Conservation (phyloP, 2,113 vertebrate genomes). For the Colistium nudipinnis region DNA sequence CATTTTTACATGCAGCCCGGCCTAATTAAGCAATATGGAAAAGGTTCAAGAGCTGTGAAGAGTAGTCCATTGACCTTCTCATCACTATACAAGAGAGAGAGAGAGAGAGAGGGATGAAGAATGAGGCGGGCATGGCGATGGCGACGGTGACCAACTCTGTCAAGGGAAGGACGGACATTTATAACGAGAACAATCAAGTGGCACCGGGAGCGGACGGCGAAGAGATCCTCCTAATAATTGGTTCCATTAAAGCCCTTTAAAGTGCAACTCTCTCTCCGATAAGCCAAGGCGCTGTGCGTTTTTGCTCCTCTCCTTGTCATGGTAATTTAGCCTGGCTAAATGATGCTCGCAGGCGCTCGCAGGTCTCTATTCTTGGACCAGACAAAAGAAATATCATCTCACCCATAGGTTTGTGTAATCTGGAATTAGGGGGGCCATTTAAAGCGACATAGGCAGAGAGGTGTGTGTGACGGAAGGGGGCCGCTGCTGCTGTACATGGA, state of each 20-base stretch:
- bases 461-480: constrained; percentile 41
- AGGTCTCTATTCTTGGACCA: constrained; percentile 71
- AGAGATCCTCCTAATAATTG: constrained; percentile 79
- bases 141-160: constrained; percentile 58
- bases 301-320: constrained; percentile 73
- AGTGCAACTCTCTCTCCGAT: constrained; percentile 72
- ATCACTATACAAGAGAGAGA: constrained; percentile 61
- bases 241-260: constrained; percentile 80
- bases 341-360: constrained; percentile 73
- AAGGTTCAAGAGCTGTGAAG: constrained; percentile 79
- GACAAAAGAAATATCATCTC: constrained; percentile 78
- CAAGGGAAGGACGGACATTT: constrained; percentile 67
- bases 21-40: constrained; percentile 85
- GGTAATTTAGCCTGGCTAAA: constrained; percentile 80
- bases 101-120: constrained; percentile 63
- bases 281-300: constrained; percentile 69
- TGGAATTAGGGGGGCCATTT: constrained; percentile 75
- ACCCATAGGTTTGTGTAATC: constrained; percentile 74
- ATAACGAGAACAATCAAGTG: constrained; percentile 75
- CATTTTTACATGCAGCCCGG: constrained; percentile 69
- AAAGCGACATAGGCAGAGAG: constrained; percentile 51
- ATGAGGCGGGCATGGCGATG: constrained; percentile 33
- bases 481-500: constrained; percentile 51
- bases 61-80: constrained; percentile 83
- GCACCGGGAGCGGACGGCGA: constrained; percentile 61